Conservation (phyloP, 2,888 invertebrate genomes). For the Apamea monoglypha region DNA sequence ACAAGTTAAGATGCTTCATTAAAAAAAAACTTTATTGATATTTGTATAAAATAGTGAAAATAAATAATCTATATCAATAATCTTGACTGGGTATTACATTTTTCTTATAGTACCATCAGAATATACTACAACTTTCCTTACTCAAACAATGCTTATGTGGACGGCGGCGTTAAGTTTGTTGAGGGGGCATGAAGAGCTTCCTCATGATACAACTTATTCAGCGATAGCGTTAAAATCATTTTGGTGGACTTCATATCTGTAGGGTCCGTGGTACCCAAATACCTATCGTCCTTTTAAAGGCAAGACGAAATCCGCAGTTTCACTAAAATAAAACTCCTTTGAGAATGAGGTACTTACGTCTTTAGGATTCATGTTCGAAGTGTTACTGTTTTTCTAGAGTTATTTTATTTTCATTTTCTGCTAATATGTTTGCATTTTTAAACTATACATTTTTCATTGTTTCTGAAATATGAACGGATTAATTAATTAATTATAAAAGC, state of each 20-base stretch:
- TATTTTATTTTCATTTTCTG: neutral
- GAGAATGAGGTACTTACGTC: constrained; percentile 49
- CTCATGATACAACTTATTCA: neutral
- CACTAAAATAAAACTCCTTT: neutral
- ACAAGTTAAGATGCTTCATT: neutral
- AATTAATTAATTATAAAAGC: neutral
- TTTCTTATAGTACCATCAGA: neutral
- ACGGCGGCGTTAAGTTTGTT: neutral
- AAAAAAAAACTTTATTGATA: neutral
- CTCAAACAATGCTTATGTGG: neutral
- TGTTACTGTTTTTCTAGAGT: constrained; percentile 8
- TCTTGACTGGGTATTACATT: neutral
- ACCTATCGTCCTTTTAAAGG: neutral
- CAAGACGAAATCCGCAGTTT: neutral
- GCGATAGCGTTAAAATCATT: neutral
- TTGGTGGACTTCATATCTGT: neutral
- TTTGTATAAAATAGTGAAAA: neutral
- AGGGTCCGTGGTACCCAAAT: neutral
- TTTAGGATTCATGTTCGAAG: constrained; percentile 39
- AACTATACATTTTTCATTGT: constrained; percentile 44
- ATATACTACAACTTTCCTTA: neutral
- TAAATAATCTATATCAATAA: neutral
- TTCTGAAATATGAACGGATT: neutral
- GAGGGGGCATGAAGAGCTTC: neutral
- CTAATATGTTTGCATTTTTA: constrained; percentile 25